A percentile compares a stretch with the other conserved stretches of the same genome.
phyloP scores from a whole-genome alignment of 1,140 invertebrate species.

The Sinonovacula constricta region DNA sequence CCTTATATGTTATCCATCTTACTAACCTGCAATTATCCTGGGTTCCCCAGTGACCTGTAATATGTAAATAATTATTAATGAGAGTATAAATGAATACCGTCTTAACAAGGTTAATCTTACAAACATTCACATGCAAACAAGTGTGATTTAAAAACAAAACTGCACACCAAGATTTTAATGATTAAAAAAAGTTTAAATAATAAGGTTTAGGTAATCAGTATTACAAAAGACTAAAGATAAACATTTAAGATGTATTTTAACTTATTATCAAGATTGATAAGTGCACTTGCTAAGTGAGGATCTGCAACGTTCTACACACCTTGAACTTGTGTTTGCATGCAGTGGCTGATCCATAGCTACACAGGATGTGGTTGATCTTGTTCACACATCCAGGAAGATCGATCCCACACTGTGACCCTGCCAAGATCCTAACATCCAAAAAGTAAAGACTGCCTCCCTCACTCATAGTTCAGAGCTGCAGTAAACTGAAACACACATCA shows the following conservation, averaged over 20 bases:
- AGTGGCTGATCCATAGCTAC: slow-evolving; percentile 55
- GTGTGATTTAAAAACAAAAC: not conserved
- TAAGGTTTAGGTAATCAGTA: not conserved
- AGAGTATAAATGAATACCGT: slow-evolving; percentile 17
- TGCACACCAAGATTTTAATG: not conserved
- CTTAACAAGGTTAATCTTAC: not conserved
- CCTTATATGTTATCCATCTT: not conserved
- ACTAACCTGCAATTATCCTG: slow-evolving; percentile 61
- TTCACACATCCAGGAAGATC: slow-evolving; percentile 54
- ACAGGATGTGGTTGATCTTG: slow-evolving; percentile 52
- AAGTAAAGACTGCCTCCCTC: slow-evolving; percentile 43
- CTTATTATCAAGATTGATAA: not conserved
- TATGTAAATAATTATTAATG: slow-evolving; percentile 29
- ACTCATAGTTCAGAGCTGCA: no score
- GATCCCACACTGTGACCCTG: slow-evolving; percentile 53
- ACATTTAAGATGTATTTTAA: slow-evolving; percentile 7
- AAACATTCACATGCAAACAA: slow-evolving; percentile 16
- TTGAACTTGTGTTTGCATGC: slow-evolving; percentile 60
- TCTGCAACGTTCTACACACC: slow-evolving; percentile 17
- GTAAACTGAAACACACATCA: no score
- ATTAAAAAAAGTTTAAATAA: no score
- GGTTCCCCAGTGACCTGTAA: slow-evolving; percentile 64
- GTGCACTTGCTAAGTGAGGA: not conserved
- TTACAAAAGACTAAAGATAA: not conserved
- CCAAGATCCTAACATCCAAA: slow-evolving; percentile 35